Evolutionary conservation across 2,797 vertebrate genomes (phyloP), one percentile per base, ranked within the genome.

Genomic region (Oryzias dopingdopingensis): DNA sequence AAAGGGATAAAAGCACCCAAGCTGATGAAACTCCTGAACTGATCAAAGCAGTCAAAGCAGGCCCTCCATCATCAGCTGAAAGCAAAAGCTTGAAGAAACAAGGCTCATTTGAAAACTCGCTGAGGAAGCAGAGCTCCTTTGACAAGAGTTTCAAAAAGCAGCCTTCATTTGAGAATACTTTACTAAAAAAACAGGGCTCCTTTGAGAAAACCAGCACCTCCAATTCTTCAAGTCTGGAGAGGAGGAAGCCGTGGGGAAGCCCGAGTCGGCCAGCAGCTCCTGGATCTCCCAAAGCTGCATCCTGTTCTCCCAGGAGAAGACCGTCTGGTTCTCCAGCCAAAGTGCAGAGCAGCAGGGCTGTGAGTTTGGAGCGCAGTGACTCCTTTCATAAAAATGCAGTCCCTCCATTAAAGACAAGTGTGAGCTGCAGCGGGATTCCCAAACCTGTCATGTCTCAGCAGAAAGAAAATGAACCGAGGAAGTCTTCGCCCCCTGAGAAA

Each of bases 371-470:
- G 49, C 73, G 85, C 41, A 77, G 76, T 32, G 83, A 76, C 70
- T 84, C 80, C 56, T 80, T 83, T 0, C 85, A 90, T 53, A 91
- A 70, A 57, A 43, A 86, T 41, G 77, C 84, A 24, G 95, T 93
- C 86, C 92, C 89, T 48, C 90, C 89, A 72, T 86, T 88, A 57
- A 95, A 93, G 84, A 88, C 81, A 45, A 64, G 66, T 60, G 77
- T 90, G 48, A 89, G 80, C 32, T 37, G 32, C 85, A 94, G 92
- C 1, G 86, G 92, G 48, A 94, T 97, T 77, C 94, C 95, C 23
- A 98, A 97, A 87, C 90, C 94, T 4, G 84, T 93, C 42, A 13
- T 83, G 4, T 52, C 72, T 74, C 51, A 49, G 68, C 82, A 90
- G 68, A 88, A 89, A 52, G 95, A 93, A 29, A 44, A 70, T 0